Base-by-base conservation (phyloP, 2,797 vertebrate species). In the Takifugu ocellatus region DNA sequence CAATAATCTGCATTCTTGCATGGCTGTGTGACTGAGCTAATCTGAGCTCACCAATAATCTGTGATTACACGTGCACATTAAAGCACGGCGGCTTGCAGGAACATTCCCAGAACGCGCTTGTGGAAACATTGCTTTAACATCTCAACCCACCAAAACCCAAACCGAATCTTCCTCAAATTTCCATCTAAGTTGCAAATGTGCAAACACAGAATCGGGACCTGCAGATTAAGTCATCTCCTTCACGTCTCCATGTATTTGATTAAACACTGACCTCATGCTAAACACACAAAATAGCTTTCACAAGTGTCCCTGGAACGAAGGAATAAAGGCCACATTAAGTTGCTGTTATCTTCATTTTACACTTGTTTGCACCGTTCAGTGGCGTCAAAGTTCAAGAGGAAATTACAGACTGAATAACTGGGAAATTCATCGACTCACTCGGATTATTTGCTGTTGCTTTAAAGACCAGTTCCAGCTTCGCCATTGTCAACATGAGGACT, bases 151-250 rank as follows among this genome's bases (percentile, higher is more conserved):
- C 17, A 48, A 25, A 21, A 47, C 25, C 0, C 12, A 48, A 48
- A 25, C 46, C 3, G 3, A 21, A 21, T 9, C 6, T 46, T 21
- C 27, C 16, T 49, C 15, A 26, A 24, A 50, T 39, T 65, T 7
- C 14, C 24, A 71, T 68, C 65, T 61, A 45, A 74, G 67, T 64
- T 42, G 54, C 55, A 74, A 63, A 54, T 58, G 44, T 11, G 48
- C 33, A 33, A 65, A 62, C 26, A 49, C 17, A 21, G 31, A n/a
- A 55, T 44, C 43, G 55, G 59, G 53, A 51, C 31, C 50, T 39
- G 63, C 53, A 36, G 63, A 5, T 26, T 54, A 39, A 45, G 36
- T 69, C 56, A 78, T 77, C 71, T 59, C 21, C 49, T 49, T 54
- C 24, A 3, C 21, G 52, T 25, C 12, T 21, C 17, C 11, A 44